Evolutionary conservation across 2,888 invertebrate genomes (phyloP), one percentile per base, ranked within the genome.

Genomic region (Leptothorax acervorum): DNA sequence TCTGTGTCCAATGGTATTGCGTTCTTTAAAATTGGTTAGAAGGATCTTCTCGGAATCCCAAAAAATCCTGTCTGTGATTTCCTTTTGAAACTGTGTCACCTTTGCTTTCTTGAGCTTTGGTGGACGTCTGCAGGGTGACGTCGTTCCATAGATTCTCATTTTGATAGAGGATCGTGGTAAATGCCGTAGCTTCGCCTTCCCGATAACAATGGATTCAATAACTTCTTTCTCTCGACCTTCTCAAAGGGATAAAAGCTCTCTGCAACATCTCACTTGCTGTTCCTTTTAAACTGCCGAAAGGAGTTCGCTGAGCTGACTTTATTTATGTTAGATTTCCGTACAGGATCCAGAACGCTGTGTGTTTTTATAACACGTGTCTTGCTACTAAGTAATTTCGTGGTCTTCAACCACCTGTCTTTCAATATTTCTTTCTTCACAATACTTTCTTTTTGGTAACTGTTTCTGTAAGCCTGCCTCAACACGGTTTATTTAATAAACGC

Each of bases 151-250:
- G 6, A 66, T 66, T 65, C 8, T 15, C 45, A 15, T 45, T 66
- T 66, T 66, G 65, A 66, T 28, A 66, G 28, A 28, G 65, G 28
- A 66, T 66, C 45, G 23, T 9, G 8, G 42, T 28, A 65, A 65
- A 28, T 28, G 28, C 45, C 42, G 15, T 12, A 28, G 65, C 45
- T 45, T 28, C 15, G 8, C 23, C 35, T n/a, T 12, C n/a, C 12
- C 23, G 12, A n/a, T 55, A 23, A 55, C 55, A 55, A 55, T 55
- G 23, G 65, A 66, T 66, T 66, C 65, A 66, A 28, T 66, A 66
- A 66, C 65, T 66, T 45, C 65, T 66, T 65, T 45, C 28, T 28
- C 65, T 23, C 42, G 12, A 5, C 23, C n/a, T 45, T n/a, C n/a
- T 28, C 8, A 15, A 42, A 45, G 8, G 45, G 3, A 66, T 66